Base-by-base conservation (phyloP, 2,888 invertebrate genomes). In the Drosophila falleni region DNA sequence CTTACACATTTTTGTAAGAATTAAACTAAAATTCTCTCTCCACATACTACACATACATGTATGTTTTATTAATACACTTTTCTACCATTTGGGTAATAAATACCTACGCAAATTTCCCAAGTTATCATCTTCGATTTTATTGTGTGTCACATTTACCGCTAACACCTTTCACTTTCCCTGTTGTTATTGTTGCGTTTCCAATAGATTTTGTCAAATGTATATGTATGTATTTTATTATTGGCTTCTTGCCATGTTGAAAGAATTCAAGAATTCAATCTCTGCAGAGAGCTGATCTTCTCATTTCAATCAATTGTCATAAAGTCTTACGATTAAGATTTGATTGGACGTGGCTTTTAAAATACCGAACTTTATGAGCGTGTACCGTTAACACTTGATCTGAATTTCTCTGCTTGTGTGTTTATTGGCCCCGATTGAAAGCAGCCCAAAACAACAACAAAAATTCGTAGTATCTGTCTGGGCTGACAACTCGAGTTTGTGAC, bases 81-180 rank as follows among this genome's bases (percentile, higher is more conserved):
- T 39, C 3, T 2, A 13, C 5, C 15, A 16, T 8, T 54, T 31
- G 4, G 8, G 8, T 23, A 23, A 8, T 35, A 33, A 35, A 44
- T 44, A 15, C 55, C 42, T 33, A 44, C 44, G 35, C 23, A 56
- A 23, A 44, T 56, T 19, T 19, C 3, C 11, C 19, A 35, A 56
- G 23, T 26, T 35, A 35, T 26, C 10, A 31, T 46, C 10, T n/a
- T 15, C 10, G 15, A 16, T 5, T 15, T 15, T 56, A 15, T 35
- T n/a, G 31, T 6, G n/a, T 65, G 61, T 67, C 59, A 39, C 19
- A 23, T 42, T 23, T 33, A 74, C 74, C 77, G 80, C 80, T 82
- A 74, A 67, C 47, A 64, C 80, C 81, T 84, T 82, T 85, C 85
- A 84, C 85, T 85, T 78, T 84, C 60, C 67, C 71, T 64, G 74